Evolutionary conservation across 1,140 invertebrate genomes (phyloP).

Genomic region (Oedothorax gibbosus): DNA sequence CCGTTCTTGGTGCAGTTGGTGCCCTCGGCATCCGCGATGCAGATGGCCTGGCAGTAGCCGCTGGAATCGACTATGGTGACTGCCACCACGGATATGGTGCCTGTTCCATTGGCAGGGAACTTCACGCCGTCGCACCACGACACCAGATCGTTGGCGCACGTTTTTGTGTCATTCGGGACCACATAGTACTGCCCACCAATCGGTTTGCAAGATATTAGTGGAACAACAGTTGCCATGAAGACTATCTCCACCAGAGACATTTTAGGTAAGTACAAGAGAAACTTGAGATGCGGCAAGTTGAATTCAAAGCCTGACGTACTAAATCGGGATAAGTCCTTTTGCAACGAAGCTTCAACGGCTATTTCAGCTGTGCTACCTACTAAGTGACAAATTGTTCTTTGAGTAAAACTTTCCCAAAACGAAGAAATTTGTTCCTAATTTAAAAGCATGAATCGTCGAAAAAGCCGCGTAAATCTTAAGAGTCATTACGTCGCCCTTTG

Average conservation of each 20-base stretch:
- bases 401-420: too few relatives aligned
- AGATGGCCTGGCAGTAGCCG: neutral
- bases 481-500: constrained; percentile 24
- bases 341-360: too few relatives aligned
- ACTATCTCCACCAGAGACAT: too few relatives aligned
- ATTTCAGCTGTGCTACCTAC: too few relatives aligned
- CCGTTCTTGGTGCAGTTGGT: constrained; percentile 48
- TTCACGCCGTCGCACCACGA: constrained; percentile 30
- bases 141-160: constrained; percentile 27
- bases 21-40: constrained; percentile 26
- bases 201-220: too few relatives aligned
- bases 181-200: neutral
- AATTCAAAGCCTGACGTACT: too few relatives aligned
- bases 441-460: neutral
- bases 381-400: too few relatives aligned
- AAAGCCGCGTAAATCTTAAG: neutral
- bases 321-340: too few relatives aligned
- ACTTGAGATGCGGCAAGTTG: too few relatives aligned
- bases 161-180: neutral
- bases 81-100: constrained; percentile 17
- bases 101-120: constrained; percentile 14
- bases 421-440: neutral
- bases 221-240: too few relatives aligned
- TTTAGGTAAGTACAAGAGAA: too few relatives aligned
- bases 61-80: neutral